phyloP scores from a whole-genome alignment of 2,113 vertebrate species.

The Pituophis catenifer region DNA sequence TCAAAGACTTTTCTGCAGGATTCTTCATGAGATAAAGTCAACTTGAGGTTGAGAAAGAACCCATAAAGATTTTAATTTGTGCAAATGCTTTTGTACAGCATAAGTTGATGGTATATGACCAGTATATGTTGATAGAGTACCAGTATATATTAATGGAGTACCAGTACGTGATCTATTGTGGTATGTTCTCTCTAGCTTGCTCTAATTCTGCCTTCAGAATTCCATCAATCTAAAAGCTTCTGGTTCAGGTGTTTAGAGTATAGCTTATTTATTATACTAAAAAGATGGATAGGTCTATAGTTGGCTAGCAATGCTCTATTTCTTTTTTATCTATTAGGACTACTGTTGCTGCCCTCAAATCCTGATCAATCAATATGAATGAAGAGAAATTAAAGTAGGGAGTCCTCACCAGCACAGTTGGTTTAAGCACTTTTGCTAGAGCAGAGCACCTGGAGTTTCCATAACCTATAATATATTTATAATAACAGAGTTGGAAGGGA shows the following conservation, averaged over 20 bases:
- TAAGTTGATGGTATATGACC: neutral
- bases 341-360: neutral
- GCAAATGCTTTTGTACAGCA: neutral
- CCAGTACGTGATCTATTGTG: neutral
- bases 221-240: neutral
- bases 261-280: neutral
- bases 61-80: neutral
- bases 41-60: neutral
- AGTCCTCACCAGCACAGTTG: neutral
- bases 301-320: neutral
- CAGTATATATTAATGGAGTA: too few relatives aligned
- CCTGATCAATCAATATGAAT: neutral
- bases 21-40: neutral
- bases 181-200: neutral
- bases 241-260: neutral
- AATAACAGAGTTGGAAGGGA: too few relatives aligned
- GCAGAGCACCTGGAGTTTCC: neutral
- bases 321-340: neutral
- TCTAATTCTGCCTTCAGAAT: neutral
- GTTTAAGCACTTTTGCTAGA: neutral
- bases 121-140: neutral
- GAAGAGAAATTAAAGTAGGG: neutral
- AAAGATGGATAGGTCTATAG: neutral
- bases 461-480: neutral
- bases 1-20: neutral